phyloP scores from a whole-genome alignment of 2,888 invertebrate species.

The Bugula neritina region DNA sequence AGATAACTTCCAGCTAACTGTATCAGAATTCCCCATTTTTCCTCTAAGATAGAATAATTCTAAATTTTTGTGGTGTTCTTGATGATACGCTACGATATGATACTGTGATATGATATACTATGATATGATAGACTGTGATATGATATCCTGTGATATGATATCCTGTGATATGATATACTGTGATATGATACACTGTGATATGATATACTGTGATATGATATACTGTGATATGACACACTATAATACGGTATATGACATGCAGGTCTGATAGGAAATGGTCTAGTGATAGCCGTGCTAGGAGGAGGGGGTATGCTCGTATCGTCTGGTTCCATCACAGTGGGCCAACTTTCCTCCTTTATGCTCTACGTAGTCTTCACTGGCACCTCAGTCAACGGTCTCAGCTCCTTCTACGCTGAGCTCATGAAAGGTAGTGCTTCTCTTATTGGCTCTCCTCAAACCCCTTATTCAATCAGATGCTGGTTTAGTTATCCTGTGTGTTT shows the following conservation, averaged over 20 bases:
- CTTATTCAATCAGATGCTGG: too few species aligned
- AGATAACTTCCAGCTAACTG: too few species aligned
- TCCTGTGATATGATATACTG: neutral
- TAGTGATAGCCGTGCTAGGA: conserved; percentile 83
- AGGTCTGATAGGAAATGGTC: conserved; percentile 73
- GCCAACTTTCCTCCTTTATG: conserved; percentile 85
- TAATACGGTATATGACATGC: conserved; percentile 28
- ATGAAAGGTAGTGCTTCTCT: conserved; percentile 62
- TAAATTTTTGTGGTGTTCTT: too few species aligned
- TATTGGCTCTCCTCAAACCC: neutral
- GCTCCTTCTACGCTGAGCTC: conserved; percentile 85
- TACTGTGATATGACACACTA: neutral
- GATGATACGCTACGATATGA: too few species aligned
- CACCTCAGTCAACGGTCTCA: conserved; percentile 77
- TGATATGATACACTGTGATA: neutral
- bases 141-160: neutral
- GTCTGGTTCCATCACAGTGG: conserved; percentile 66
- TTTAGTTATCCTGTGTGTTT: neutral
- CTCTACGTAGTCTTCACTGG: conserved; percentile 90
- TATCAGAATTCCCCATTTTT: too few species aligned
- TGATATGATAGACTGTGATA: neutral
- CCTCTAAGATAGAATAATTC: too few species aligned
- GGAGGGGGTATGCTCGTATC: conserved; percentile 85
- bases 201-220: neutral
- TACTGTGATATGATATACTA: neutral